Evolutionary conservation across 2,113 vertebrate genomes (phyloP).

Genomic region (Acrocephalus arundinaceus): DNA sequence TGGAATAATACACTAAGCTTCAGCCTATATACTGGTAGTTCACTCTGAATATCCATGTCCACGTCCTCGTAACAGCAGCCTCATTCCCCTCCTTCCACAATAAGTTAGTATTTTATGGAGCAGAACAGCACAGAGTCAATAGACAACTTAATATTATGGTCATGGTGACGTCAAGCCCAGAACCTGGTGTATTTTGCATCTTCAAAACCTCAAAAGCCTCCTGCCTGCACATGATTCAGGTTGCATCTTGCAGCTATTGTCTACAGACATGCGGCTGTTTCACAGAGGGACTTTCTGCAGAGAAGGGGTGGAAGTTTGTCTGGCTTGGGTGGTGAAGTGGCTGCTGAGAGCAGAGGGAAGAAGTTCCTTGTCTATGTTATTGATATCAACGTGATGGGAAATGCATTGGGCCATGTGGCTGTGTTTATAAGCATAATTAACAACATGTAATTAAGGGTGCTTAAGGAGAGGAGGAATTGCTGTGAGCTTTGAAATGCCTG

Average conservation of each 20-base stretch:
- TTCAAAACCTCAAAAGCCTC: background rate
- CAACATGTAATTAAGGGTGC: background rate
- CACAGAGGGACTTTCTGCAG: background rate
- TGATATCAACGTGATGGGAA: background rate
- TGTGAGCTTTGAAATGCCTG: background rate
- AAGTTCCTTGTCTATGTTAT: background rate
- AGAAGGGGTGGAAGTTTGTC: background rate
- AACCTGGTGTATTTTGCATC: background rate
- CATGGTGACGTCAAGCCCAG: background rate
- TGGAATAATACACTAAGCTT: conserved; percentile 5
- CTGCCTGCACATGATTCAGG: background rate
- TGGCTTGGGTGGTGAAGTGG: background rate
- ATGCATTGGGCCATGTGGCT: background rate
- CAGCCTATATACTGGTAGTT: background rate
- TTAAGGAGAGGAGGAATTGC: background rate
- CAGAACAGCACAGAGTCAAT: conserved; percentile 24
- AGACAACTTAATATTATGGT: background rate
- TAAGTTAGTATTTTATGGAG: conserved; percentile 34
- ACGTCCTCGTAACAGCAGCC: background rate
- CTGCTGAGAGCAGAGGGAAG: background rate
- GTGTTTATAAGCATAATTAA: background rate
- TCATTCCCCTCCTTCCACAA: background rate
- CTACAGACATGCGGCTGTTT: background rate
- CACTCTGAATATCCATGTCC: background rate
- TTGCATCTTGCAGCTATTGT: background rate